These are phyloP conservation scores for Cotesia typhae DNA, from an alignment of 1,140 invertebrate genomes.

Conservation along the genomic window DNA sequence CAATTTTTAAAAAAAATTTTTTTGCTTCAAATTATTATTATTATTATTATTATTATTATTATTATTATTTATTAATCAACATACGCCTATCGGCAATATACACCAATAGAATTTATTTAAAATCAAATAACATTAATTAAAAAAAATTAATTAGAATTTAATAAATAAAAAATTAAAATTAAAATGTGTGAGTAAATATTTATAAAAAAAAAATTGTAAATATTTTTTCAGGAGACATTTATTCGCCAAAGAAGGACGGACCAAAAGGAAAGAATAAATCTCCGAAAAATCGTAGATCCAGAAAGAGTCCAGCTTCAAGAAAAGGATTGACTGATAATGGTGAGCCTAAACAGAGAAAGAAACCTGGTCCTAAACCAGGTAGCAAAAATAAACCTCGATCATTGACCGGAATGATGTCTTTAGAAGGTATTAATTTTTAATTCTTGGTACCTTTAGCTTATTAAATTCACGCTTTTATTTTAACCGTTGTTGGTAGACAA, in stretches of 20 bases:
- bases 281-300: conserved; percentile 52
- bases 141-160: no score
- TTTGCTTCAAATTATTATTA: no score
- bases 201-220: neutral
- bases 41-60: no score
- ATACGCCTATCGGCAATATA: no score
- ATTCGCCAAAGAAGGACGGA: conserved; percentile 59
- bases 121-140: no score
- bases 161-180: no score
- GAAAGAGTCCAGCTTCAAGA: conserved; percentile 54
- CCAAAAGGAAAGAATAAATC: conserved; percentile 53
- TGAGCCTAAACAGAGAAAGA: conserved; percentile 57
- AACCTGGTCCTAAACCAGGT: conserved; percentile 63
- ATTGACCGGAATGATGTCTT: conserved; percentile 28
- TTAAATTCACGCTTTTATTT: neutral
- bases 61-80: no score
- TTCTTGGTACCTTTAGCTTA: no score
- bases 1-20: no score
- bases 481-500: neutral
- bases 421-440: conserved; percentile 20
- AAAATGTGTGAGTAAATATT: no score
- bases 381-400: conserved; percentile 59
- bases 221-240: conserved; percentile 55
- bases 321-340: conserved; percentile 53
- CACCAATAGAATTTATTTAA: no score